phyloP scores from a whole-genome alignment of 2,888 invertebrate species.

The Polyploca ridens region DNA sequence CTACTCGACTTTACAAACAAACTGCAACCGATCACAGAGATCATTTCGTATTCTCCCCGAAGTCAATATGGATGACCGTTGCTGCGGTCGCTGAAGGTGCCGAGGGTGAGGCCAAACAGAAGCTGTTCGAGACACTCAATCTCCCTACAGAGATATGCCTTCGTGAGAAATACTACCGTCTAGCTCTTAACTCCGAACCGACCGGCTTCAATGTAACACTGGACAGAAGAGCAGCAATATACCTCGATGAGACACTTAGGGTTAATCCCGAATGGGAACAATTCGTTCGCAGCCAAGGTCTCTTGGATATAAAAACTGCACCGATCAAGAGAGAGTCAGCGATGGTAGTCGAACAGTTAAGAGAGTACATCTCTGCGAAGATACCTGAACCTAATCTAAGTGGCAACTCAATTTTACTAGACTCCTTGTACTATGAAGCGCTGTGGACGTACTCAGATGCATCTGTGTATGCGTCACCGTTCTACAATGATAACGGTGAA shows the following conservation, averaged over 20 bases:
- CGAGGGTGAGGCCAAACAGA: slow-evolving; percentile 22
- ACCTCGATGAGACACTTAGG: slow-evolving; percentile 31
- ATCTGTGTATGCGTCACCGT: slow-evolving; percentile 28
- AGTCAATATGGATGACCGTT: slow-evolving; percentile 27
- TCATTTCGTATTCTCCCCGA: slow-evolving; percentile 25
- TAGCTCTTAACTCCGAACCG: slow-evolving; percentile 21
- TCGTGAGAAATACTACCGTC: slow-evolving; percentile 32
- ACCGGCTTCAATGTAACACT: slow-evolving; percentile 26
- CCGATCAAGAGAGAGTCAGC: slow-evolving; percentile 27
- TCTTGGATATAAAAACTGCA: slow-evolving; percentile 23
- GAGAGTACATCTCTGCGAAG: slow-evolving; percentile 21
- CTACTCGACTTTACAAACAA: slow-evolving; percentile 14
- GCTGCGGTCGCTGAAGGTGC: slow-evolving; percentile 35
- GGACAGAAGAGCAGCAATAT: slow-evolving; percentile 27
- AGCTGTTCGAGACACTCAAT: slow-evolving; percentile 31
- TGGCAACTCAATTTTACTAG: slow-evolving; percentile 40
- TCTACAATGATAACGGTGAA: slow-evolving; percentile 30
- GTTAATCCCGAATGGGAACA: slow-evolving; percentile 34
- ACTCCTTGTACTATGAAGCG: slow-evolving; percentile 27
- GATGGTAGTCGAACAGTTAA: slow-evolving; percentile 21
- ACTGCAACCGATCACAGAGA: slow-evolving; percentile 17
- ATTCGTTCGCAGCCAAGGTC: slow-evolving; percentile 22
- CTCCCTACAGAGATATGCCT: slow-evolving; percentile 34
- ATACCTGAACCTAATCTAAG: slow-evolving; percentile 23
- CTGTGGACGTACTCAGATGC: slow-evolving; percentile 37